Conservation (phyloP, 92 coral and sea anemone genomes). For the Bergia puertoricense region DNA sequence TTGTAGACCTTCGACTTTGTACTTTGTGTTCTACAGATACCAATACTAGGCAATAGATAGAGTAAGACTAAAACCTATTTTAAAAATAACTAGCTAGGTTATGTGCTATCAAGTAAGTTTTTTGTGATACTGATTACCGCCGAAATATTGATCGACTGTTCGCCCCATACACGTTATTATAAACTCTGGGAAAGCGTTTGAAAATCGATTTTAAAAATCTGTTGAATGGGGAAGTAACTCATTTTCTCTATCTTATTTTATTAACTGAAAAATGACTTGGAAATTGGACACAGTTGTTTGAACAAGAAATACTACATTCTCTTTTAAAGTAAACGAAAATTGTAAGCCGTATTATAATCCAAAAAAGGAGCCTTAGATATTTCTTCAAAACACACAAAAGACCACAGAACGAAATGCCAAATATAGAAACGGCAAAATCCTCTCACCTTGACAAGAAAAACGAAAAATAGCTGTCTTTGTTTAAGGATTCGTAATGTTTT, state of each 20-base stretch:
- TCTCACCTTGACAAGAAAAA: not conserved
- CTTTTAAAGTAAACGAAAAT: not conserved
- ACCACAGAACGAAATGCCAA: not conserved
- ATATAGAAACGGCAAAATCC: not conserved
- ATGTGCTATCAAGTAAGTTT: not conserved
- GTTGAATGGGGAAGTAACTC: not conserved
- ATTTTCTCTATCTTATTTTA: too few species aligned
- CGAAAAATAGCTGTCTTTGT: not conserved
- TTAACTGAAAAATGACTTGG: too few species aligned
- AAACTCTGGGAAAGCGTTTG: not conserved
- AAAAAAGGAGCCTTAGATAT: not conserved
- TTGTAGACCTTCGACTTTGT: too few species aligned
- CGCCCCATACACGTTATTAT: not conserved
- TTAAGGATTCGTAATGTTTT: not conserved
- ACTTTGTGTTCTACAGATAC: too few species aligned
- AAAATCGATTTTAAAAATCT: not conserved
- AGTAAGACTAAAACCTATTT: too few species aligned
- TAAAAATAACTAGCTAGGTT: too few species aligned
- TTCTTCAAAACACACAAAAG: too few species aligned
- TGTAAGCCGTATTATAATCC: not conserved
- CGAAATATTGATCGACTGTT: not conserved
- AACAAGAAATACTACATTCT: not conserved
- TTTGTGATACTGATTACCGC: not conserved
- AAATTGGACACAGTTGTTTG: not conserved
- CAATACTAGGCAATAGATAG: too few species aligned